Conservation (phyloP, 1,140 invertebrate species). For the Phortica variegata region DNA sequence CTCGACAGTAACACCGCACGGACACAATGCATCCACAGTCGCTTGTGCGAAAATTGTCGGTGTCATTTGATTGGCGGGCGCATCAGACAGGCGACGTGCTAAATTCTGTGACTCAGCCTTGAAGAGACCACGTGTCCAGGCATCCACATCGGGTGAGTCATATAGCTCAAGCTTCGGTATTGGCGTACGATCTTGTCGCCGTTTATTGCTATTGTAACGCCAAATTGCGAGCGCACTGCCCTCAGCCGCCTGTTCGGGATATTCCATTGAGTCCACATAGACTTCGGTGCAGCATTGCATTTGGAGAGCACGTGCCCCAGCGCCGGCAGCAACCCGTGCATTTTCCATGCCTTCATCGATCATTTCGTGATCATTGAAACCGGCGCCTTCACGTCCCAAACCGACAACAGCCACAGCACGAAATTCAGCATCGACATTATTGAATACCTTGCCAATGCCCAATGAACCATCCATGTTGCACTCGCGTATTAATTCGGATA, state of each 20-base stretch:
- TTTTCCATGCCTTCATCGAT: constrained; percentile 63
- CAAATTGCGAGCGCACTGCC: constrained; percentile 64
- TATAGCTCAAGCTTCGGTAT: constrained; percentile 58
- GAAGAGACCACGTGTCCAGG: constrained; percentile 69
- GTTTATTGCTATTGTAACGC: constrained; percentile 67
- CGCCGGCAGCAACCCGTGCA: constrained; percentile 56
- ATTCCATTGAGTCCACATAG: constrained; percentile 67
- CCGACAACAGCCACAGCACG: constrained; percentile 66
- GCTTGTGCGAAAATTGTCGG: constrained; percentile 74
- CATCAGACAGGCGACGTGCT: constrained; percentile 72
- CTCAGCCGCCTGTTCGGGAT: constrained; percentile 73
- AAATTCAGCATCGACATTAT: constrained; percentile 64
- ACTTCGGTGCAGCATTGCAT: constrained; percentile 62
- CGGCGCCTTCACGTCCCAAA: constrained; percentile 64
- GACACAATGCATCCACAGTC: too few relatives aligned
- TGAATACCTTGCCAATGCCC: constrained; percentile 62
- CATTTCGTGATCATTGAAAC: constrained; percentile 64
- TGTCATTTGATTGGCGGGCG: constrained; percentile 82
- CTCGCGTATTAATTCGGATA: constrained; percentile 30
- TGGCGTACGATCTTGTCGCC: constrained; percentile 58
- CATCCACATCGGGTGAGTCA: constrained; percentile 57
- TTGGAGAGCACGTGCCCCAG: constrained; percentile 60
- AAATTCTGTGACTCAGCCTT: too few relatives aligned
- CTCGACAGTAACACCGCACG: constrained; percentile 62
- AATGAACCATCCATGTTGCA: constrained; percentile 36